phyloP scores from a whole-genome alignment of 2,113 vertebrate genomes.

The Oxyura jamaicensis region DNA sequence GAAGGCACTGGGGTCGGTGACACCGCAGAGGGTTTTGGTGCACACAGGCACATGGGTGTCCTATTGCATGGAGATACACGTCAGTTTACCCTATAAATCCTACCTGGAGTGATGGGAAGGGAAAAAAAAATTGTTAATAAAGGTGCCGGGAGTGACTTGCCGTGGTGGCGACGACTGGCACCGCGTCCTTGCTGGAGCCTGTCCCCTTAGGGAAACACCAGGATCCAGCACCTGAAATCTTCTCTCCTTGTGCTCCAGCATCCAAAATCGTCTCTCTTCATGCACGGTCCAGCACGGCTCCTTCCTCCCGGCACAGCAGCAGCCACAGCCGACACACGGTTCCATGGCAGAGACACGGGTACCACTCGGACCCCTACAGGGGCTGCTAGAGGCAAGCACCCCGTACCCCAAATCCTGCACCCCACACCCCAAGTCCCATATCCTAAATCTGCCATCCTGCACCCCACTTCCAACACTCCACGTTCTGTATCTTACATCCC shows the following conservation, averaged over 20 bases:
- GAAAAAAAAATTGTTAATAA: neutral
- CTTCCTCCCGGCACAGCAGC: neutral
- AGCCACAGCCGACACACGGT: rapidly evolving
- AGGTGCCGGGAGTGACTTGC: neutral
- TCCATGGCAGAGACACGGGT: neutral
- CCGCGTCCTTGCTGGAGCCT: neutral
- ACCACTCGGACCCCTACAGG: neutral
- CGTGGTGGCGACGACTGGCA: rapidly evolving
- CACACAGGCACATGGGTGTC: too few species aligned
- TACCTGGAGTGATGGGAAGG: too few species aligned
- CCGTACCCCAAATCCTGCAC: rapidly evolving
- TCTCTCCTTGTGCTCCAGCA: neutral
- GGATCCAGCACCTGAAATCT: neutral
- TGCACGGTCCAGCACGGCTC: rapidly evolving
- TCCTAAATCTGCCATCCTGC: neutral
- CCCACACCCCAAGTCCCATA: neutral
- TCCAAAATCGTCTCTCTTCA: too few species aligned
- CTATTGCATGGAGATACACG: too few species aligned
- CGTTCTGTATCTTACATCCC: neutral
- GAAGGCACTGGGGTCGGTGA: rapidly evolving
- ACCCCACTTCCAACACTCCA: neutral
- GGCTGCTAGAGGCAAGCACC: neutral
- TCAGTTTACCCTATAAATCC: too few species aligned
- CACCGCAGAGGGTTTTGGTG: neutral
- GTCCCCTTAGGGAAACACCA: rapidly evolving